Conservation (phyloP, 1,140 invertebrate species). For the Drosophila gunungcola region DNA sequence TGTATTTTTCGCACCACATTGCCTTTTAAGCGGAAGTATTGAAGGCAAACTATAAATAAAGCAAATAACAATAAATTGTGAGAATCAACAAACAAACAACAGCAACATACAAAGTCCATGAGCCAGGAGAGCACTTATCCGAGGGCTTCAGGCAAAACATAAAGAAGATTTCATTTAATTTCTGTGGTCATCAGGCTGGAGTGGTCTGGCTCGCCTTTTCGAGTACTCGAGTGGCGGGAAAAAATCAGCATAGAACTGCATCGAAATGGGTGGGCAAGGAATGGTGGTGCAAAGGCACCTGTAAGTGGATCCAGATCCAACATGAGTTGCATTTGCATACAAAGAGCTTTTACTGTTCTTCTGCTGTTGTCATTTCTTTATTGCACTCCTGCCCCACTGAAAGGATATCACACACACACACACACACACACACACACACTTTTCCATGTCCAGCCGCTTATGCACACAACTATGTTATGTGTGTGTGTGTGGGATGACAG, state of each 20-base stretch:
- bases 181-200: constrained; percentile 75
- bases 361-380: constrained; percentile 57
- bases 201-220: constrained; percentile 73
- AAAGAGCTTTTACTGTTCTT: constrained; percentile 66
- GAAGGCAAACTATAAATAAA: constrained; percentile 48
- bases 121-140: constrained; percentile 48
- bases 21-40: constrained; percentile 56
- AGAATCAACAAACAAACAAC: constrained; percentile 36
- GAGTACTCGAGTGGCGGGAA: constrained; percentile 59
- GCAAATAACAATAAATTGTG: constrained; percentile 44
- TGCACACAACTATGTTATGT: constrained; percentile 22
- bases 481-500: constrained; percentile 30
- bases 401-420: constrained; percentile 9
- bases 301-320: constrained; percentile 61
- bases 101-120: constrained; percentile 24
- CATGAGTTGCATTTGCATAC: constrained; percentile 67
- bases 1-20: constrained; percentile 66
- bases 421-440: background rate
- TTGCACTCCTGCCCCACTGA: constrained; percentile 31
- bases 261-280: constrained; percentile 9
- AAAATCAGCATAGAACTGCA: constrained; percentile 35
- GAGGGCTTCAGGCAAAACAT: constrained; percentile 28
- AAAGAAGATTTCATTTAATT: constrained; percentile 76
- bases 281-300: constrained; percentile 42
- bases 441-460: constrained; percentile 22